Evolutionary conservation across 2,888 invertebrate species (phyloP), one percentile per base, ranked within the genome.

Genomic region (Protonemura montana): DNA sequence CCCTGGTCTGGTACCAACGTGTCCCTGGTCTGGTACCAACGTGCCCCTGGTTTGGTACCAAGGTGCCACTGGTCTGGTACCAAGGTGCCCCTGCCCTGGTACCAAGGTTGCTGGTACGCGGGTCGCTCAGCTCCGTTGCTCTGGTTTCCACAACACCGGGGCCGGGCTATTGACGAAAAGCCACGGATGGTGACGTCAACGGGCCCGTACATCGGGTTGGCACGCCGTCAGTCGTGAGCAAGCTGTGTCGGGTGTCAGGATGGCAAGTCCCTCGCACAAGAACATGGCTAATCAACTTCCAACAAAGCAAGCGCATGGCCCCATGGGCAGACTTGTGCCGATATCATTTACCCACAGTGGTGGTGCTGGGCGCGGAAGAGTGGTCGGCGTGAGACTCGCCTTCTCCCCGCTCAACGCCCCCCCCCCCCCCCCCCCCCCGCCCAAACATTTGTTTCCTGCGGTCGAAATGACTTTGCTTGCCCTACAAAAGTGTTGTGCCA

Each of bases 381-480:
- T n/a, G n/a, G n/a, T n/a, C n/a, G n/a, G n/a, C n/a, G n/a, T n/a
- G n/a, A n/a, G n/a, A n/a, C n/a, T n/a, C n/a, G n/a, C n/a, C n/a
- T n/a, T n/a, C n/a, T n/a, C n/a, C n/a, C n/a, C n/a, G n/a, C n/a
- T n/a, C n/a, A n/a, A n/a, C n/a, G n/a, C n/a, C n/a, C n/a, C n/a
- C n/a, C n/a, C n/a, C n/a, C n/a, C n/a, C n/a, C n/a, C n/a, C n/a
- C n/a, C n/a, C n/a, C n/a, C n/a, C n/a, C n/a, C n/a, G n/a, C n/a
- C n/a, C 28, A 29, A 27, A 30, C 29, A 30, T 30, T 29, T 81
- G 81, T 30, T 81, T 0, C 6, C 21, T 29, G 0, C 28, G 25
- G 30, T 81, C 81, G 81, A 29, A 30, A 81, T 81, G 81, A 30
- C 30, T 0, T 13, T n/a, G n/a, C n/a, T n/a, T n/a, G n/a, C n/a